Conservation (phyloP, 2,888 invertebrate species). For the Sphaerophoria rueppellii region DNA sequence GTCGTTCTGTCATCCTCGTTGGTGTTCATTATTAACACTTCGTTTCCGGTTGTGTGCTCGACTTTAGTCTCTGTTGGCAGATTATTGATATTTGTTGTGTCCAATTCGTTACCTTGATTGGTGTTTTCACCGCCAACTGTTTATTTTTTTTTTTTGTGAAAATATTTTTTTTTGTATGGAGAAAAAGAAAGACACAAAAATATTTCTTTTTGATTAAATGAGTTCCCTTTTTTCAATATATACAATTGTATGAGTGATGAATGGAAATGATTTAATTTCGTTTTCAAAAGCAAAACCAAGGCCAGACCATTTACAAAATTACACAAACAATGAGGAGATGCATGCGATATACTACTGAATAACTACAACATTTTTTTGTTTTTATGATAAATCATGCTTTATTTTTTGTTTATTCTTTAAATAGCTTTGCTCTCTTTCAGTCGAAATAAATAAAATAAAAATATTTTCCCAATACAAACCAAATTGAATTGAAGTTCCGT, state of each 20-base stretch:
- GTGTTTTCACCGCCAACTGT: conserved; percentile 75
- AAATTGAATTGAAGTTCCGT: conserved; percentile 24
- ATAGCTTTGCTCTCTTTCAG: conserved; percentile 27
- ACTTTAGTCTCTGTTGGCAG: conserved; percentile 80
- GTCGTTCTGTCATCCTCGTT: conserved; percentile 92
- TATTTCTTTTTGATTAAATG: conserved; percentile 17
- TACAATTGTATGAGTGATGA: conserved; percentile 11
- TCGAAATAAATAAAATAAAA: conserved; percentile 17
- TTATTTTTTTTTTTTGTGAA: background rate
- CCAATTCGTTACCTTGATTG: conserved; percentile 79
- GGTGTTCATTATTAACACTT: conserved; percentile 91
- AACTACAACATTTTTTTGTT: conserved; percentile 43
- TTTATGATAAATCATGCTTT: conserved; percentile 41
- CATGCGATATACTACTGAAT: conserved; percentile 65
- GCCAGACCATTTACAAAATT: background rate
- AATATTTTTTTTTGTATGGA: background rate
- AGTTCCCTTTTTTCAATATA: background rate
- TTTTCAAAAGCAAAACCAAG: conserved; percentile 12
- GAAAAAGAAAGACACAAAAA: conserved; percentile 4
- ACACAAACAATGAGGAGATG: conserved; percentile 66
- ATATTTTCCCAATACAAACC: conserved; percentile 48
- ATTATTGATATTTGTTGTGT: conserved; percentile 79
- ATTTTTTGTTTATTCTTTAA: background rate
- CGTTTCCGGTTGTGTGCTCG: conserved; percentile 83
- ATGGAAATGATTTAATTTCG: conserved; percentile 31